Evolutionary conservation across 2,797 vertebrate genomes (phyloP).

Genomic region (Lepilemur ruficaudatus): DNA sequence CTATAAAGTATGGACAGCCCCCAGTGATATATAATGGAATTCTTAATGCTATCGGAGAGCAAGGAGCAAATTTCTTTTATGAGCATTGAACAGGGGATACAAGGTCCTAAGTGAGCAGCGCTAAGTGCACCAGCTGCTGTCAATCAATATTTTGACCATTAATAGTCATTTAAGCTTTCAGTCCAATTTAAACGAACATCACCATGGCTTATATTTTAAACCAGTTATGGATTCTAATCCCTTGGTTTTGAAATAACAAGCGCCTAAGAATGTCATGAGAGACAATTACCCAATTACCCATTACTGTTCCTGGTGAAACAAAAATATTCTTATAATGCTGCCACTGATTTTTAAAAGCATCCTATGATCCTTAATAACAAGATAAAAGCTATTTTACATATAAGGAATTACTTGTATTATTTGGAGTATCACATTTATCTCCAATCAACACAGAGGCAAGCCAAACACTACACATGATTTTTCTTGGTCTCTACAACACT

Average conservation of each 20-base stretch:
- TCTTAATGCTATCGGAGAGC: slow-evolving; percentile 1
- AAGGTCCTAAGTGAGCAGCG: not conserved
- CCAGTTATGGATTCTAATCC: slow-evolving; percentile 32
- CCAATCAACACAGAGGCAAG: not conserved
- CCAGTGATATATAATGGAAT: slow-evolving; percentile 23
- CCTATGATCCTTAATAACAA: not conserved
- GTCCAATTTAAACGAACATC: slow-evolving; percentile 45
- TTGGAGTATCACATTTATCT: slow-evolving; percentile 25
- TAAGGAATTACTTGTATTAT: not conserved
- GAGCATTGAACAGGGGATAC: not conserved
- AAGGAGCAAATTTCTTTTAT: slow-evolving; percentile 12
- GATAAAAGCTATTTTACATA: not conserved
- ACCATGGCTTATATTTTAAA: slow-evolving; percentile 46
- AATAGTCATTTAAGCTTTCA: slow-evolving; percentile 61
- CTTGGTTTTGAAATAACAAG: slow-evolving; percentile 56
- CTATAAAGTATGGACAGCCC: not conserved
- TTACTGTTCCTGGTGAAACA: not conserved
- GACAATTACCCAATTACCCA: not conserved
- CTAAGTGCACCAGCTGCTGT: slow-evolving; percentile 63
- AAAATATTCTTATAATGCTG: slow-evolving; percentile 12
- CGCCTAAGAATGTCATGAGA: not conserved
- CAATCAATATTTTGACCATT: slow-evolving; percentile 67
- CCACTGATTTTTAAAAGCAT: slow-evolving; percentile 39
- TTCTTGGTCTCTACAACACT: not conserved
- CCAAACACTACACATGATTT: not conserved